phyloP scores from a whole-genome alignment of 2,797 vertebrate genomes.

The Cuculus canorus region DNA sequence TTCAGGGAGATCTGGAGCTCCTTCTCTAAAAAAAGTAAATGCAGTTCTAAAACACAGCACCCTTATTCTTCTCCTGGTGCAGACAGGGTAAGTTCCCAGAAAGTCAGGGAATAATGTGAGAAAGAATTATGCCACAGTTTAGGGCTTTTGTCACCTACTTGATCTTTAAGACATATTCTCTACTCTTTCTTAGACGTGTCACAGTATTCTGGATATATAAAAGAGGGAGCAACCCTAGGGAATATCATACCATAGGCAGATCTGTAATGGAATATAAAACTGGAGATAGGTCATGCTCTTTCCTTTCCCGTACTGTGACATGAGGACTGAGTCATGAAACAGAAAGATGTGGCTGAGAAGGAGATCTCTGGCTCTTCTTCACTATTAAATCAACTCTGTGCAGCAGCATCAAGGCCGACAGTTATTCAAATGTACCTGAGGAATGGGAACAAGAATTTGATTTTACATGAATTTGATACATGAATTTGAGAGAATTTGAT shows the following conservation, averaged over 20 bases:
- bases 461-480: neutral
- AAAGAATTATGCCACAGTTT: neutral
- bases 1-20: neutral
- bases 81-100: neutral
- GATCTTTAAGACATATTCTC: neutral
- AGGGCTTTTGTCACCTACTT: neutral
- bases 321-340: neutral
- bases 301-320: neutral
- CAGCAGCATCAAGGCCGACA: neutral
- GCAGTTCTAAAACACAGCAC: neutral
- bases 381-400: neutral
- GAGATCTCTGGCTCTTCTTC: neutral
- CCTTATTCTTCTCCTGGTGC: neutral
- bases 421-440: neutral
- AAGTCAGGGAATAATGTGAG: neutral
- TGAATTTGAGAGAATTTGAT: neutral
- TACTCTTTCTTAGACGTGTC: neutral
- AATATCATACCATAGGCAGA: neutral
- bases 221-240: neutral
- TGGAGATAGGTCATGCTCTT: neutral
- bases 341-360: neutral
- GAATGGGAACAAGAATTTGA: neutral
- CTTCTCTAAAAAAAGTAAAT: neutral
- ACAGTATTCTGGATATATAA: neutral
- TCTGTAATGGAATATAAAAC: neutral